Percentiles rank a stretch among this genome's conserved stretches.
Conservation (phyloP, 2,113 vertebrate species). For the Alethe diademata region DNA sequence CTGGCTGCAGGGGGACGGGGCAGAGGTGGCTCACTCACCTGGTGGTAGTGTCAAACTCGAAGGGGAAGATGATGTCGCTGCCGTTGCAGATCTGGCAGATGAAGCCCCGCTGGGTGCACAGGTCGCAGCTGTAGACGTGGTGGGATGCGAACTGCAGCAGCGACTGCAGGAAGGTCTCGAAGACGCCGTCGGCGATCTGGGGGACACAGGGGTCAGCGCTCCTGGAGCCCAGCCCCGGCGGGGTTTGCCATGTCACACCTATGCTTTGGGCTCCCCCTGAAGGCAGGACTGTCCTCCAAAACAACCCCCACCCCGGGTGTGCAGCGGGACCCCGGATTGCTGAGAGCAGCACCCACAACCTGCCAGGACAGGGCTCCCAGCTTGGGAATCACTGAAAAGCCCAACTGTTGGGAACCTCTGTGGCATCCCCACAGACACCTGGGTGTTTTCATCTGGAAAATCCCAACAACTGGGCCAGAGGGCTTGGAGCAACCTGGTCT, state of each 20-base stretch:
- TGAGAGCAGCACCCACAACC: neutral
- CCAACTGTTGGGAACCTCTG: neutral
- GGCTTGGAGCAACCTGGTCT: neutral
- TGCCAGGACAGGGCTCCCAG: neutral
- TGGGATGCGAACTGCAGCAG: slow-evolving; percentile 81
- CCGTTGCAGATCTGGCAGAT: slow-evolving; percentile 93
- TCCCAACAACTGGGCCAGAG: neutral
- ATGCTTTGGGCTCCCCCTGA: accelerated
- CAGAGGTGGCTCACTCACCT: slow-evolving; percentile 77
- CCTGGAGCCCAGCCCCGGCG: neutral
- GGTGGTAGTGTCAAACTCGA: slow-evolving; percentile 88
- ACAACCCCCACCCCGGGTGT: accelerated
- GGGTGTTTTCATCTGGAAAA: neutral
- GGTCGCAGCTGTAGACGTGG: slow-evolving; percentile 89
- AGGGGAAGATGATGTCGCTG: slow-evolving; percentile 90
- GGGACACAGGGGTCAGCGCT: neutral
- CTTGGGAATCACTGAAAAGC: neutral
- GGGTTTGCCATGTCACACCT: neutral
- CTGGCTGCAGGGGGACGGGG: neutral
- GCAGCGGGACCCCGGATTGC: accelerated
- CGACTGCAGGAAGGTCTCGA: slow-evolving; percentile 77
- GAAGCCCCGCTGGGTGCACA: slow-evolving; percentile 93
- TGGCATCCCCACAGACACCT: accelerated
- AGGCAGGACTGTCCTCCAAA: neutral
- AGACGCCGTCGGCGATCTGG: slow-evolving; percentile 83